Evolutionary conservation across 2,888 invertebrate genomes (phyloP).

Genomic region (Metalampra italica): DNA sequence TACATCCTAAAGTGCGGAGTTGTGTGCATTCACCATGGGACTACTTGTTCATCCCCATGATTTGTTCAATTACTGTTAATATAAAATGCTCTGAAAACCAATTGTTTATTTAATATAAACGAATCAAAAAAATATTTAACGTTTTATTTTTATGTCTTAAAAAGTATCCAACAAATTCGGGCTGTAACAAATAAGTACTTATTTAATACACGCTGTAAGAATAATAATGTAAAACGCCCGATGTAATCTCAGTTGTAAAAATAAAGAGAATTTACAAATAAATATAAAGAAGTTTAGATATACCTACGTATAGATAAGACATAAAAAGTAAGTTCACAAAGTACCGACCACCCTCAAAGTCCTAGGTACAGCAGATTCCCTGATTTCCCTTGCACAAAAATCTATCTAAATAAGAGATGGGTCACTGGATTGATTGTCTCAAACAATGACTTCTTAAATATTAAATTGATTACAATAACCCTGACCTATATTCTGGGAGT

Average conservation of each 20-base stretch:
- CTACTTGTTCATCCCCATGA: conserved; percentile 56
- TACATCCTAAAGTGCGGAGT: conserved; percentile 11
- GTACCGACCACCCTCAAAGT: no score
- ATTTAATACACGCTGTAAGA: no score
- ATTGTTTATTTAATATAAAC: conserved; percentile 80
- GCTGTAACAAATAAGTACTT: background rate
- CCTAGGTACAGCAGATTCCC: no score
- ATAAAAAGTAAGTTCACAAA: no score
- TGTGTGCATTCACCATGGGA: conserved; percentile 54
- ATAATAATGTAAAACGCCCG: no score
- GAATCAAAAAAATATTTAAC: conserved; percentile 56
- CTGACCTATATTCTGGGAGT: conserved; percentile 59
- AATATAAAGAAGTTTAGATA: no score
- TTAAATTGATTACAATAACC: conserved; percentile 31
- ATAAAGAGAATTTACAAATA: no score
- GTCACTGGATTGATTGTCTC: background rate
- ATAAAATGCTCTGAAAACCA: conserved; percentile 78
- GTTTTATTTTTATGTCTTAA: conserved; percentile 34
- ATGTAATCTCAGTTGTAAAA: no score
- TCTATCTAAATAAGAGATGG: no score
- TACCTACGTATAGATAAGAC: no score
- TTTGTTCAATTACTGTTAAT: conserved; percentile 74
- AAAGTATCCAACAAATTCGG: background rate
- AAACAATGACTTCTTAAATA: background rate
- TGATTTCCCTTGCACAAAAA: no score